Conservation (phyloP, 2,888 invertebrate genomes). For the Lordiphosa fenestrarum region DNA sequence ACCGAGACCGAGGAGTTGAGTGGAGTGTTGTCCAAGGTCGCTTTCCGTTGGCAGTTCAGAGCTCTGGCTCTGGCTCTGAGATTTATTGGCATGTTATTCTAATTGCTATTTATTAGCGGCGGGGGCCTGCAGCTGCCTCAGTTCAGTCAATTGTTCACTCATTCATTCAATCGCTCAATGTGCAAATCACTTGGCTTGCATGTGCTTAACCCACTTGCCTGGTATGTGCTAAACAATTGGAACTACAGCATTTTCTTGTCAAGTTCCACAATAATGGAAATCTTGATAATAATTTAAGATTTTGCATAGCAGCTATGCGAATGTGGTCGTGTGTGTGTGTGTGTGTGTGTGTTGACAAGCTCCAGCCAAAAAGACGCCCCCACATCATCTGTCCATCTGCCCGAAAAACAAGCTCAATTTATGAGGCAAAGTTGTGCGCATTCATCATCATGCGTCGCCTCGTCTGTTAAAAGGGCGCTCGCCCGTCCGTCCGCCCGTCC, state of each 20-base stretch:
- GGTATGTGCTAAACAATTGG: slow-evolving; percentile 26
- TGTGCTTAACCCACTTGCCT: slow-evolving; percentile 68
- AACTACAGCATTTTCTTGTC: too few species aligned
- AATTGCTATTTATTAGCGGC: slow-evolving; percentile 68
- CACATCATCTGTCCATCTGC: slow-evolving; percentile 8
- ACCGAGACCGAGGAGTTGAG: slow-evolving; percentile 30
- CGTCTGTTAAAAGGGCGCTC: slow-evolving; percentile 46
- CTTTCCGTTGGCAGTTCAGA: slow-evolving; percentile 53
- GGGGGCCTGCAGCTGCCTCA: slow-evolving; percentile 26
- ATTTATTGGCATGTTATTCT: slow-evolving; percentile 72
- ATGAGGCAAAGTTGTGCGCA: slow-evolving; percentile 44
- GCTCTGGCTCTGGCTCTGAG: slow-evolving; percentile 46
- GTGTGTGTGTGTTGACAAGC: slow-evolving; percentile 38
- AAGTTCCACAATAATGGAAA: too few species aligned
- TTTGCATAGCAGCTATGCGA: too few species aligned
- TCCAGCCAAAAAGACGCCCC: slow-evolving; percentile 27
- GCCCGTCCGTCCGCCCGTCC: slow-evolving; percentile 1
- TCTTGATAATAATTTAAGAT: too few species aligned
- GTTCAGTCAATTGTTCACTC: slow-evolving; percentile 28
- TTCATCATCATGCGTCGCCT: slow-evolving; percentile 47
- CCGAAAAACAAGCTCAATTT: slow-evolving; percentile 36
- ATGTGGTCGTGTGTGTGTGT: too few species aligned
- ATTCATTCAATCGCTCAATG: slow-evolving; percentile 46
- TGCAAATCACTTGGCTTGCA: slow-evolving; percentile 62
- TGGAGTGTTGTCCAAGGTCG: slow-evolving; percentile 50